Evolutionary conservation across 2,888 invertebrate species (phyloP), one percentile per base, ranked within the genome.

Genomic region (Argynnis bischoffii): DNA sequence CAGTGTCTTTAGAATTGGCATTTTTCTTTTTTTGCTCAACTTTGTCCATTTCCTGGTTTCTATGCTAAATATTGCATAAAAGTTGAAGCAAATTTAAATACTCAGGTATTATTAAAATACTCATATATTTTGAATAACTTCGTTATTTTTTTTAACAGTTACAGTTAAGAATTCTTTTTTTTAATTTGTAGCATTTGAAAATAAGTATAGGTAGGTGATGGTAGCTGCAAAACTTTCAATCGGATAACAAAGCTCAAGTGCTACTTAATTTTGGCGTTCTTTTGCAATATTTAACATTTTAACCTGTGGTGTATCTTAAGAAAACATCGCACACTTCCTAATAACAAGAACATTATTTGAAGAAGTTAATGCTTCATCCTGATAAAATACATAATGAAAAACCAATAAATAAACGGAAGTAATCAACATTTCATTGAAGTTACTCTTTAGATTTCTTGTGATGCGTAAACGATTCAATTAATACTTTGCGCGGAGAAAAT

Each of bases 1-100:
- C 79, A 81, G 81, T 82, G 79, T 81, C 78, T 81, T 76, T 67
- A 57, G 65, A 67, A 67, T 72, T 72, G 64, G 55, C 71, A 67
- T 67, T 63, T 69, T 69, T 63, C 63, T 68, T 72, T 69, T 41
- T 69, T 55, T 67, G 41, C 16, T 63, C 53, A 71, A 61, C 69
- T 69, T 66, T 61, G 65, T 66, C 53, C 59, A 60, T 64, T 51
- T 15, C 61, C 15, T 41, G 48, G 59, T 59, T 54, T 56, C 41
- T 54, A 51, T 47, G 47, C 18, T 63, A 54, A 50, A 31, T 41
- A 31, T 61, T 46, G 14, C 16, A 46, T 18, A 41, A n/a, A 41
- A 41, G 35, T 64, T 55, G 3, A 63, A 57, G 26, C 15, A 3
- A 26, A 48, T 48, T 59, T 13, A 59, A 41, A 41, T 41, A 41